Base-by-base conservation (phyloP, 2,888 invertebrate species). In the Syrphus vitripennis region DNA sequence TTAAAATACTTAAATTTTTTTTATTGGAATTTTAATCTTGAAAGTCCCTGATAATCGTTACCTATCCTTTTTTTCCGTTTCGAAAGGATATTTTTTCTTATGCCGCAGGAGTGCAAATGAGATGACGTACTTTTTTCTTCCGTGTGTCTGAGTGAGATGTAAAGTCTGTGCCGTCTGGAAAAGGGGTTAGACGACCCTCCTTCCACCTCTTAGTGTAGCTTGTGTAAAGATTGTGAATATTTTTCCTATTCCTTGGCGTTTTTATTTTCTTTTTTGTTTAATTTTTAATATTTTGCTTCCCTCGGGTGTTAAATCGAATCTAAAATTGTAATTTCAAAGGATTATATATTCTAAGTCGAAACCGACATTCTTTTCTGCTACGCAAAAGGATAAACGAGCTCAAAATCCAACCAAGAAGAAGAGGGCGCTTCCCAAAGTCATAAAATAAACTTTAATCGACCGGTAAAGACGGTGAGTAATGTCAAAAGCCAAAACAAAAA, bases 401-500 rank as follows among this genome's bases (percentile, higher is more conserved):
- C 3, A 16, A 10, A 10, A 21, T 26, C 16, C n/a, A 24, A 37
- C 37, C 24, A 69, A 77, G 34, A 78, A 77, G 34, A 78, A 72
- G 59, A 74, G 67, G 72, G 69, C 70, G 40, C 55, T 63, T 79
- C 77, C 69, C 74, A 5, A 12, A 34, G 10, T 37, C 69, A 45
- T 71, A 63, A 50, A 63, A 63, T 67, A 53, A 65, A 77, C 57
- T 70, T 37, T 77, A 69, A 55, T 63, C 63, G 53, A 57, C 81
- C 82, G 86, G 86, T 84, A 76, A 81, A 76, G 71, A 77, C 81
- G 84, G 84, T 86, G 86, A 86, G 86, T 86, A 86, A 82, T 74
- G 61, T 70, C 50, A 75, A 75, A 61, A 40, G 24, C 26, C 55
- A 76, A 81, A 81, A 40, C 77, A 63, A 53, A 65, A 84, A 86